A percentile compares a stretch with the other conserved stretches of the same genome.
These are phyloP conservation scores for Nectonema munidae DNA, from an alignment of 2,888 invertebrate genomes.

Conservation along the genomic window DNA sequence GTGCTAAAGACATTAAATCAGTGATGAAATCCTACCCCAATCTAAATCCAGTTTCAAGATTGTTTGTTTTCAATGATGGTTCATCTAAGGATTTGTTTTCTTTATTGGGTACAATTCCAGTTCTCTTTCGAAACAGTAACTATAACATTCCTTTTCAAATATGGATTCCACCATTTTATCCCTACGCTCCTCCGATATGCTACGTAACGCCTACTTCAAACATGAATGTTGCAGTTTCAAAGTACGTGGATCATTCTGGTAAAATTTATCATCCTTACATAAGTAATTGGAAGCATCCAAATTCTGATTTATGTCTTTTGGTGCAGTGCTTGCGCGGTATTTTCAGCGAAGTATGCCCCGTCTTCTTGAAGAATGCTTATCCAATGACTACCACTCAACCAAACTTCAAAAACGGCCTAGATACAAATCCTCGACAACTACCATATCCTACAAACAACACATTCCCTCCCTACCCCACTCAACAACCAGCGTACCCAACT, in stretches of 20 bases:
- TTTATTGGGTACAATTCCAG: no score
- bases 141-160: constrained; percentile 89
- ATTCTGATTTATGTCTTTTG: constrained; percentile 49
- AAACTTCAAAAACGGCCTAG: constrained; percentile 13
- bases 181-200: constrained; percentile 60
- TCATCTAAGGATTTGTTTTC: no score
- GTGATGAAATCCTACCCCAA: no score
- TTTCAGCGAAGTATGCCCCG: constrained; percentile 78
- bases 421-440: constrained; percentile 21
- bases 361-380: constrained; percentile 26
- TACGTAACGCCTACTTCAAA: constrained; percentile 59
- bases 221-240: constrained; percentile 75
- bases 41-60: no score
- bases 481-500: constrained; percentile 18
- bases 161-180: constrained; percentile 86
- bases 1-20: no score
- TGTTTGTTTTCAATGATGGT: no score
- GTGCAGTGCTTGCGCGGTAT: constrained; percentile 53
- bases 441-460: constrained; percentile 17
- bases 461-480: constrained; percentile 30
- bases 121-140: no score
- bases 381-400: constrained; percentile 27
- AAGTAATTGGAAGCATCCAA: constrained; percentile 44
- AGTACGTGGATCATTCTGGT: constrained; percentile 69
- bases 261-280: constrained; percentile 80